phyloP scores from a whole-genome alignment of 2,113 vertebrate genomes.

The cattle (Bos taurus) region DNA sequence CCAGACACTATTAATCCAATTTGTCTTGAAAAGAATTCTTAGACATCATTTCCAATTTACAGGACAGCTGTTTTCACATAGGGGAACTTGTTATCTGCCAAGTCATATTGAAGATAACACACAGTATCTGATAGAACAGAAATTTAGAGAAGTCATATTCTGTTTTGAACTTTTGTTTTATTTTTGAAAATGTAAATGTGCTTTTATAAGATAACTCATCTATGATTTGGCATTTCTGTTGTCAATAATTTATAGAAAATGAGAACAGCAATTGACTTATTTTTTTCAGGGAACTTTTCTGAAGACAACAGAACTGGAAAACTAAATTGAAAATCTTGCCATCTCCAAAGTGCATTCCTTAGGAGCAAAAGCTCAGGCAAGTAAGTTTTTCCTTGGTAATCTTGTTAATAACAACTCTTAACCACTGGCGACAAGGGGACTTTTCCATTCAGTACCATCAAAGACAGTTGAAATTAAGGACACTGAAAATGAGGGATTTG shows the following conservation, averaged over 20 bases:
- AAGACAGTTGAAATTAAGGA: conserved; percentile 66
- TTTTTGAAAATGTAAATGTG: neutral
- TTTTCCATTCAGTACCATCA: conserved; percentile 69
- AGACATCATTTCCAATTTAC: neutral
- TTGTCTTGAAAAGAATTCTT: conserved; percentile 8
- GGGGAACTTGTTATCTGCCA: neutral
- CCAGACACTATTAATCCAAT: neutral
- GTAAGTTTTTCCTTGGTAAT: neutral
- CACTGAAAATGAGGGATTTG: conserved; percentile 34
- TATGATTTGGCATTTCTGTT: neutral
- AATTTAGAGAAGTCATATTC: neutral
- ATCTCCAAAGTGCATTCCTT: conserved; percentile 46
- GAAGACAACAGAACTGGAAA: conserved; percentile 35
- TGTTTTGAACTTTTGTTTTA: neutral
- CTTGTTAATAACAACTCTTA: conserved; percentile 53
- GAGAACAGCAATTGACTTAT: neutral
- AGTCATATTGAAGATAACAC: neutral
- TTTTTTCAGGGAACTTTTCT: conserved; percentile 20
- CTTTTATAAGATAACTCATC: conserved; percentile 9
- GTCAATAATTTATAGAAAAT: neutral
- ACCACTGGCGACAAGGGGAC: neutral
- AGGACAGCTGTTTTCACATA: neutral
- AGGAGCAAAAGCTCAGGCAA: conserved; percentile 40
- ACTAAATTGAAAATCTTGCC: neutral
- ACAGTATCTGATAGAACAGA: neutral